phyloP scores from a whole-genome alignment of 2,888 invertebrate genomes.

The Choristoneura rosaceana region DNA sequence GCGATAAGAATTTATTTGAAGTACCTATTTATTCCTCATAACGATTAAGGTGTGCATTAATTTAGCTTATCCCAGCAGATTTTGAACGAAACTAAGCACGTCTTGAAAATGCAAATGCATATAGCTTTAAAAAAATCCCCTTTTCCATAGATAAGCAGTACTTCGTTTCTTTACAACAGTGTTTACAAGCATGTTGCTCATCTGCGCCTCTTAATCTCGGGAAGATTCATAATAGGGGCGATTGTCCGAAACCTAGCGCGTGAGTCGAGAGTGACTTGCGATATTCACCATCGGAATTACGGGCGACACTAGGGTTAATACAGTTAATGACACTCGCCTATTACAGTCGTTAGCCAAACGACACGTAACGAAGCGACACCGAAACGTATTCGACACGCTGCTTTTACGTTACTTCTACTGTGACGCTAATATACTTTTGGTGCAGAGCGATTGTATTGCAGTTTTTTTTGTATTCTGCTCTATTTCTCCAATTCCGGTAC shows the following conservation, averaged over 20 bases:
- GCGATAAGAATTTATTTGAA: too few relatives aligned
- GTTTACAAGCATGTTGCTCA: not conserved
- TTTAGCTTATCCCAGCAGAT: too few relatives aligned
- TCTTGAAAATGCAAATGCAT: too few relatives aligned
- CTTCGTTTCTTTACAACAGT: not conserved
- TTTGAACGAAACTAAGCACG: too few relatives aligned
- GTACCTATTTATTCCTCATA: too few relatives aligned
- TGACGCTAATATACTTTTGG: slow-evolving; percentile 57
- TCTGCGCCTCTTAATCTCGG: slow-evolving; percentile 26
- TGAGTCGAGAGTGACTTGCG: slow-evolving; percentile 71
- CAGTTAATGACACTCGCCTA: slow-evolving; percentile 79
- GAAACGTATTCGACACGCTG: slow-evolving; percentile 79
- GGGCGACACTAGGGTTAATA: slow-evolving; percentile 78
- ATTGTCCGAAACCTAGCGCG: slow-evolving; percentile 52
- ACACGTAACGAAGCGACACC: slow-evolving; percentile 79
- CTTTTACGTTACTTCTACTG: slow-evolving; percentile 64
- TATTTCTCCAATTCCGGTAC: not conserved
- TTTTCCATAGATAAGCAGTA: not conserved
- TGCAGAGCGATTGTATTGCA: slow-evolving; percentile 43
- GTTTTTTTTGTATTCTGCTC: slow-evolving; percentile 4
- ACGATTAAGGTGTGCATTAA: too few relatives aligned
- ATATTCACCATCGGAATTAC: slow-evolving; percentile 67
- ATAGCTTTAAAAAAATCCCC: too few relatives aligned
- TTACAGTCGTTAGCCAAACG: slow-evolving; percentile 81
- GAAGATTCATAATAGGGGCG: slow-evolving; percentile 50